Conservation (phyloP, 2,113 vertebrate species). For the Lampris incognitus region DNA sequence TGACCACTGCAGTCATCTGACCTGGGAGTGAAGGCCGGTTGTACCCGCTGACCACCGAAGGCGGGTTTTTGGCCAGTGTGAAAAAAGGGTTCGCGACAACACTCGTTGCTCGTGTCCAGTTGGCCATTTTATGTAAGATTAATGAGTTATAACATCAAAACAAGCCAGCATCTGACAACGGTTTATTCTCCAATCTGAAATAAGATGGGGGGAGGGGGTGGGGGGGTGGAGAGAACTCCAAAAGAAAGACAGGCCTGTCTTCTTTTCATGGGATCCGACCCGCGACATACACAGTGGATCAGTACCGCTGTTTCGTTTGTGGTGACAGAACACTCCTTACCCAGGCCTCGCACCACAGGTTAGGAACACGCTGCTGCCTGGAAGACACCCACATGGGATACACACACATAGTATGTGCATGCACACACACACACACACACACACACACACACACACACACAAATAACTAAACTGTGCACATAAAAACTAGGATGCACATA, state of each 20-base stretch:
- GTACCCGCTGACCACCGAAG: too few species aligned
- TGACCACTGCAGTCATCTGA: too few species aligned
- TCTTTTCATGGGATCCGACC: not conserved
- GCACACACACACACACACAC: slow-evolving; percentile 35
- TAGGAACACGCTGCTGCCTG: slow-evolving; percentile 19
- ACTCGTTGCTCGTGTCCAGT: not conserved
- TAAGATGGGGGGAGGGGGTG: not conserved
- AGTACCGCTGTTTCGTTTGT: not conserved
- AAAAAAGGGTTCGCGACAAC: not conserved
- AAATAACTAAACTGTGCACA: slow-evolving; percentile 25
- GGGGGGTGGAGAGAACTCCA: not conserved
- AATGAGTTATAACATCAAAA: not conserved
- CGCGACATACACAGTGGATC: not conserved
- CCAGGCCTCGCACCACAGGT: not conserved
- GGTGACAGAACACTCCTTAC: slow-evolving; percentile 14
- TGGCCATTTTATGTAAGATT: not conserved
- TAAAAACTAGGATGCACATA: slow-evolving; percentile 27
- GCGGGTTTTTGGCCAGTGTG: too few species aligned
- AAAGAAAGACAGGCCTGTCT: not conserved
- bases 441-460: slow-evolving; percentile 36
- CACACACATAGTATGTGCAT: slow-evolving; percentile 1
- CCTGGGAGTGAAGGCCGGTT: too few species aligned
- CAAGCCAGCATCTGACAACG: not conserved
- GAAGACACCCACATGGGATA: slow-evolving; percentile 37
- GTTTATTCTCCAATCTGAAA: not conserved